phyloP scores from a whole-genome alignment of 2,113 vertebrate species.

The Phaethornis superciliosus region DNA sequence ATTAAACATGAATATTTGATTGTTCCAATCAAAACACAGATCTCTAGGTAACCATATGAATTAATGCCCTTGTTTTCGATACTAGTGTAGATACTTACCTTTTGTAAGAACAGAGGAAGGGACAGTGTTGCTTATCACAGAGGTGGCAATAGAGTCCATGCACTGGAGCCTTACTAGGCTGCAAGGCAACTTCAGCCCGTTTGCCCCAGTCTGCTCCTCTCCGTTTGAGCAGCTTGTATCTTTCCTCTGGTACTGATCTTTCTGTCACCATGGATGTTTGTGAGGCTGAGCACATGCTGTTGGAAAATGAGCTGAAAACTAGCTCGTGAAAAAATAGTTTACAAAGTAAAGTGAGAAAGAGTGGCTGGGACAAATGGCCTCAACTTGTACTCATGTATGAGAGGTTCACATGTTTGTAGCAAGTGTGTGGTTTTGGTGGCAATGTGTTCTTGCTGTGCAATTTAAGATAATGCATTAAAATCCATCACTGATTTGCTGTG shows the following conservation, averaged over 20 bases:
- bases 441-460: neutral
- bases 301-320: neutral
- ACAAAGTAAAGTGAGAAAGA: neutral
- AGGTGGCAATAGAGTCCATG: neutral
- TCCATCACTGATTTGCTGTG: neutral
- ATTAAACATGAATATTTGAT: neutral
- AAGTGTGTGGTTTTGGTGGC: neutral
- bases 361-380: neutral
- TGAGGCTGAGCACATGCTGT: neutral
- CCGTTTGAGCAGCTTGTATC: neutral
- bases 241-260: neutral
- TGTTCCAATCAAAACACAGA: neutral
- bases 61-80: neutral
- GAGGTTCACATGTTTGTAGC: neutral
- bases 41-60: neutral
- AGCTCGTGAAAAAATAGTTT: neutral
- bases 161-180: neutral
- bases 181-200: neutral
- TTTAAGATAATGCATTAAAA: neutral
- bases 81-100: neutral
- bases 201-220: neutral
- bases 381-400: neutral
- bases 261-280: neutral
- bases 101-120: neutral
- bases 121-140: neutral